These are phyloP conservation scores for Choristoneura rosaceana DNA, from an alignment of 2,888 invertebrate species.

Conservation along the genomic window DNA sequence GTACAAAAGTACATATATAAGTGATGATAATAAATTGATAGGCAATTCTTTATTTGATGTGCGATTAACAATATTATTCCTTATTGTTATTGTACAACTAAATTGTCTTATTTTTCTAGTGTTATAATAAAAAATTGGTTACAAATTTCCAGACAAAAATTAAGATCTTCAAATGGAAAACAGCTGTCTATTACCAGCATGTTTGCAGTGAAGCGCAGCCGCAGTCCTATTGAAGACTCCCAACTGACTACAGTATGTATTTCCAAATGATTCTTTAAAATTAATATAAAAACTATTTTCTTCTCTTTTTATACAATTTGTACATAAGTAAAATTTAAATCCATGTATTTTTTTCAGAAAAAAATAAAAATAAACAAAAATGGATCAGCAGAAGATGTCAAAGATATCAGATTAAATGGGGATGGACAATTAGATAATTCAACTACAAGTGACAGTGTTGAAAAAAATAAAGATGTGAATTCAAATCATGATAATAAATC, in stretches of 20 bases:
- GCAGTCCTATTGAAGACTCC: conserved; percentile 40
- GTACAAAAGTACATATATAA: too few relatives aligned
- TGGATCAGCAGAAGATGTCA: not conserved
- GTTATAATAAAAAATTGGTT: too few relatives aligned
- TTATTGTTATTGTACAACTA: too few relatives aligned
- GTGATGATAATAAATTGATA: too few relatives aligned
- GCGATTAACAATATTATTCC: too few relatives aligned
- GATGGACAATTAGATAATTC: conserved; percentile 10
- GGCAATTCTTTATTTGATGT: too few relatives aligned
- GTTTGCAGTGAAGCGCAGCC: conserved; percentile 45
- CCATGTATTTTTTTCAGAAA: conserved; percentile 54
- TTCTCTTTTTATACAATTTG: too few relatives aligned
- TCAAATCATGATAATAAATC: conserved; percentile 3
- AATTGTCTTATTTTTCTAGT: too few relatives aligned
- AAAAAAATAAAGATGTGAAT: conserved; percentile 35
- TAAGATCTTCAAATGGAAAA: conserved; percentile 37
- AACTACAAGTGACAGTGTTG: conserved; percentile 25
- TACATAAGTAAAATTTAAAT: too few relatives aligned
- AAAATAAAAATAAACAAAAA: conserved; percentile 52
- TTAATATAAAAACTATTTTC: too few relatives aligned
- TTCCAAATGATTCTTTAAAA: not conserved
- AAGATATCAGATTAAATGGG: not conserved
- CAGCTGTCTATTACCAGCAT: conserved; percentile 45
- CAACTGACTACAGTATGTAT: conserved; percentile 23
- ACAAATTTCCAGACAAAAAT: conserved; percentile 13